Evolutionary conservation across 1,140 invertebrate species (phyloP).

Genomic region (Leptinotarsa lineolata): DNA sequence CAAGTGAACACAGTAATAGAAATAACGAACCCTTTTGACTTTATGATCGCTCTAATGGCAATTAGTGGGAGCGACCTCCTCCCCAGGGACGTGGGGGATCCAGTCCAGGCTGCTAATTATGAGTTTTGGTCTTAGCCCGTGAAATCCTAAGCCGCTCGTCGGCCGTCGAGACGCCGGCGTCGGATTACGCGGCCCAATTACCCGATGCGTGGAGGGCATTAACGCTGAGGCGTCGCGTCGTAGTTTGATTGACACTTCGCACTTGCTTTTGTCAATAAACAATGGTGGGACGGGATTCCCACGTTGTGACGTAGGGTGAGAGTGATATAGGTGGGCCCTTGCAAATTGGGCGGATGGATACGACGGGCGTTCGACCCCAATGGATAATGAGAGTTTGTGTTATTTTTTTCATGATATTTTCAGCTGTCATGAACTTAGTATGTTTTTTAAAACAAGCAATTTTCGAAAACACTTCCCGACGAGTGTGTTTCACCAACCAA

Average conservation of each 20-base stretch:
- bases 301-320: neutral
- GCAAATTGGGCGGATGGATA: constrained; percentile 5
- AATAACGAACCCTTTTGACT: constrained; percentile 42
- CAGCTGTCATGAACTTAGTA: too few relatives aligned
- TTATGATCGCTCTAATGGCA: constrained; percentile 38
- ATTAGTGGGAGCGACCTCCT: constrained; percentile 30
- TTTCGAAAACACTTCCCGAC: too few relatives aligned
- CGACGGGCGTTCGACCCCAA: neutral
- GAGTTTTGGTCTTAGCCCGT: constrained; percentile 23
- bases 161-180: constrained; percentile 39
- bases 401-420: too few relatives aligned
- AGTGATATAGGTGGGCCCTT: neutral
- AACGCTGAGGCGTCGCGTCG: constrained; percentile 12
- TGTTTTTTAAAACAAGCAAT: too few relatives aligned
- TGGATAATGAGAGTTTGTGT: too few relatives aligned
- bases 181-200: constrained; percentile 46
- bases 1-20: constrained; percentile 22
- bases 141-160: constrained; percentile 44
- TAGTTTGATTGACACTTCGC: constrained; percentile 25
- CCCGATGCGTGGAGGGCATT: constrained; percentile 41
- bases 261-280: constrained; percentile 1
- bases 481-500: too few relatives aligned
- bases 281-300: neutral
- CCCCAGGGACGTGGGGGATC: constrained; percentile 28
- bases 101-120: constrained; percentile 31